Conservation (phyloP, 1,140 invertebrate genomes). For the Trichogramma pretiosum region DNA sequence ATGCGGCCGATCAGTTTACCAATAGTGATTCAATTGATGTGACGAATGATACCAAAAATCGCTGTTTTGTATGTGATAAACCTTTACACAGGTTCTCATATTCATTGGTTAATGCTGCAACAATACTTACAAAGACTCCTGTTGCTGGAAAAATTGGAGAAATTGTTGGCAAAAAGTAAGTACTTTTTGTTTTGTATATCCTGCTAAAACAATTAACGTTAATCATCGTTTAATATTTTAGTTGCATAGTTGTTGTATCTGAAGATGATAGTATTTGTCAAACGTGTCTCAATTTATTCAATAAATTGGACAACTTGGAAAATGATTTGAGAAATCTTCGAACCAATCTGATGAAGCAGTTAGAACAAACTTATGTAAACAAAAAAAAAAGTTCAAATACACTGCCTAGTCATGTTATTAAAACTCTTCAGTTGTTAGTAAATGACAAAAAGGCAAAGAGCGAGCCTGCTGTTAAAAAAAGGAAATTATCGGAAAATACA, state of each 20-base stretch:
- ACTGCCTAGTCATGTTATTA: conserved; percentile 20
- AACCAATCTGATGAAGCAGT: conserved; percentile 28
- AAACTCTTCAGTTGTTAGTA: conserved; percentile 26
- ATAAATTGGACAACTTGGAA: conserved; percentile 38
- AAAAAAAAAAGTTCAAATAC: conserved; percentile 33
- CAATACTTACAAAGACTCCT: conserved; percentile 31
- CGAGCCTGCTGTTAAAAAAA: conserved; percentile 14
- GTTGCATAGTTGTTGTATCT: conserved; percentile 41
- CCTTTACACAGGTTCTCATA: conserved; percentile 32
- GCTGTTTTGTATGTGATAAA: conserved; percentile 35
- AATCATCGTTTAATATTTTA: conserved; percentile 20
- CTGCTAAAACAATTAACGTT: conserved; percentile 3
- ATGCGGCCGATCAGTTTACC: not conserved
- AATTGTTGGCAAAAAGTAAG: conserved; percentile 39
- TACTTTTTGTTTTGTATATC: conserved; percentile 3
- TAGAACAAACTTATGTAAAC: conserved; percentile 39
- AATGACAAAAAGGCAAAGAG: conserved; percentile 5
- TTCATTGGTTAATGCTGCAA: conserved; percentile 34
- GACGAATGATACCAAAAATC: not conserved
- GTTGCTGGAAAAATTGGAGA: conserved; percentile 41
- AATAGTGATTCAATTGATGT: not conserved
- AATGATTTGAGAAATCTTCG: conserved; percentile 29
- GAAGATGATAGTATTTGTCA: conserved; percentile 43
- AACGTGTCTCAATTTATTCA: conserved; percentile 38
- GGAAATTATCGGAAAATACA: not conserved